A percentile compares a stretch with the other conserved stretches of the same genome.
Conservation (phyloP, 2,797 vertebrate genomes). For the Peromyscus melanophrys region DNA sequence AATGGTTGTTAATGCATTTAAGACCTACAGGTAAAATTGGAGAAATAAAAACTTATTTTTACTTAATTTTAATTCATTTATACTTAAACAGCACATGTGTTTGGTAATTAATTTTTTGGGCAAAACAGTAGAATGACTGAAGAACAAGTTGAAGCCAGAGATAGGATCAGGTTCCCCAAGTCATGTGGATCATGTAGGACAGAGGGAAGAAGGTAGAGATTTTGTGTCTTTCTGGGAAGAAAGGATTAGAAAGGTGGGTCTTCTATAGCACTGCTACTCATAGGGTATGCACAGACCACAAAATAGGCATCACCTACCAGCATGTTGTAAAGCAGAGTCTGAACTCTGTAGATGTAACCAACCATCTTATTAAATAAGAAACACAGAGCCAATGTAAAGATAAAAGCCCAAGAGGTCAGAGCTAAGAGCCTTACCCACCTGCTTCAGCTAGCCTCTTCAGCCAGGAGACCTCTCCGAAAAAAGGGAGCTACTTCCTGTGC, state of each 20-base stretch:
- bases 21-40: not conserved
- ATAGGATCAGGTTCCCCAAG: not conserved
- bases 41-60: not conserved
- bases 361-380: too few species aligned
- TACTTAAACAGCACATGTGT: not conserved
- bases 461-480: too few species aligned
- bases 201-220: not conserved
- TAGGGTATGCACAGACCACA: not conserved
- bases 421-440: too few species aligned
- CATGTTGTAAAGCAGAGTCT: not conserved
- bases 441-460: too few species aligned
- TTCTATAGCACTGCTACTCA: not conserved
- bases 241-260: not conserved
- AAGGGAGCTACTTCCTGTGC: too few species aligned
- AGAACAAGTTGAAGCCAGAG: not conserved
- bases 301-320: not conserved
- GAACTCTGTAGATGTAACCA: too few species aligned
- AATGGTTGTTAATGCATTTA: not conserved
- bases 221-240: not conserved
- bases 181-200: fast-evolving
- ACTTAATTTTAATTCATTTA: not conserved
- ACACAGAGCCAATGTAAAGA: too few species aligned
- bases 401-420: too few species aligned
- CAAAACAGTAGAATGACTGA: not conserved
- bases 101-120: not conserved